A percentile compares a stretch with the other conserved stretches of the same genome.
Evolutionary conservation across 64 coral and sea anemone genomes (phyloP).

Genomic region (Pachyseris speciosa): DNA sequence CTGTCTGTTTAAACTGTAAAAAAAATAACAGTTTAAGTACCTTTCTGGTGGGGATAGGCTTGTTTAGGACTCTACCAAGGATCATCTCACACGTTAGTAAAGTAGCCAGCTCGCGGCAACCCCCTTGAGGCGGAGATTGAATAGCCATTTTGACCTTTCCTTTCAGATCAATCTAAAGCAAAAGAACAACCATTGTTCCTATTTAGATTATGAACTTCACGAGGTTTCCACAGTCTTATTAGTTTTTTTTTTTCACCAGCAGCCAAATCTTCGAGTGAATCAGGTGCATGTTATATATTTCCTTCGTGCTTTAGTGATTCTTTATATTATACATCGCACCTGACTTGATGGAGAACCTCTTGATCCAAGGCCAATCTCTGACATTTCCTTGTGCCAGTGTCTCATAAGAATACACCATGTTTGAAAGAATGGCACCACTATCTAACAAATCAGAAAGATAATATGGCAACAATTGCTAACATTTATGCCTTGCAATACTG

Average conservation of each 20-base stretch:
- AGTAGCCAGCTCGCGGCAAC: neutral
- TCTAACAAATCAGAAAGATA: neutral
- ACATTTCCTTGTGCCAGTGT: neutral
- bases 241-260: neutral
- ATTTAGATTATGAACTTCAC: neutral
- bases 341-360: neutral
- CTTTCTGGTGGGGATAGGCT: neutral
- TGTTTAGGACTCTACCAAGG: neutral
- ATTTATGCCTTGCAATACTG: neutral
- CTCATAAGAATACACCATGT: neutral
- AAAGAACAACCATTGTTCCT: neutral
- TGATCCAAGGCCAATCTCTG: neutral
- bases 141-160: neutral
- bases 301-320: neutral
- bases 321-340: neutral
- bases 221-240: neutral
- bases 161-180: neutral
- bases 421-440: neutral
- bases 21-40: neutral
- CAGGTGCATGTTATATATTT: neutral
- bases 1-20: neutral
- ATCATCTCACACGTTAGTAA: neutral
- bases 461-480: too few species aligned
- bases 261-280: too few species aligned
- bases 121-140: neutral